Percentiles rank a stretch among this genome's conserved stretches.
Conservation (phyloP, 2,797 vertebrate genomes). For the Micromesistius poutassou region DNA sequence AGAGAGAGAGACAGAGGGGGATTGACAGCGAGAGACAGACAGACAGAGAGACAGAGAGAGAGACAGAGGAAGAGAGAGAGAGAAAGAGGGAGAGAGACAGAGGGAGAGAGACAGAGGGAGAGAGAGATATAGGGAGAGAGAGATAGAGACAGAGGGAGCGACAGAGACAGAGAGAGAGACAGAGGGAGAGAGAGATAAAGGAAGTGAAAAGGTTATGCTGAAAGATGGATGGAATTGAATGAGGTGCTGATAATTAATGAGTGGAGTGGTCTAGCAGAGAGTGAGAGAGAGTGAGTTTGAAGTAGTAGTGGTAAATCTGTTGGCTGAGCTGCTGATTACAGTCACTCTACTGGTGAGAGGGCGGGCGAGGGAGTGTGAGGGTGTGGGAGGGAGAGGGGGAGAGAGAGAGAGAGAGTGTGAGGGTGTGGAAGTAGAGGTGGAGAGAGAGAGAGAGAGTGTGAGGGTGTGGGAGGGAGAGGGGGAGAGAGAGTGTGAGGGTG, state of each 20-base stretch:
- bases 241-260: conserved; percentile 36
- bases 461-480: conserved; percentile 33
- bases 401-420: conserved; percentile 35
- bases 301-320: conserved; percentile 37
- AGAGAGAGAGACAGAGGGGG: not conserved
- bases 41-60: not conserved
- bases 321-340: conserved; percentile 32
- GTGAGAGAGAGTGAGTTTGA: conserved; percentile 31
- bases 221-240: conserved; percentile 44
- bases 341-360: conserved; percentile 26
- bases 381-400: too few species aligned
- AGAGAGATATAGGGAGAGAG: conserved; percentile 48
- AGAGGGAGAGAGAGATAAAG: too few species aligned
- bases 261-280: conserved; percentile 9
- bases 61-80: not conserved
- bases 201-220: conserved; percentile 9
- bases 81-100: too few species aligned
- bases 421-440: conserved; percentile 34
- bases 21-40: not conserved
- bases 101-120: conserved; percentile 51
- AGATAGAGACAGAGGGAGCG: conserved; percentile 31
- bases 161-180: too few species aligned
- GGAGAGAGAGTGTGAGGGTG: conserved; percentile 36
- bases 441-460: conserved; percentile 36
- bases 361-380: too few species aligned